Evolutionary conservation across 2,797 vertebrate species (phyloP), one percentile per base, ranked within the genome.

Genomic region (Leptodactylus fallax): DNA sequence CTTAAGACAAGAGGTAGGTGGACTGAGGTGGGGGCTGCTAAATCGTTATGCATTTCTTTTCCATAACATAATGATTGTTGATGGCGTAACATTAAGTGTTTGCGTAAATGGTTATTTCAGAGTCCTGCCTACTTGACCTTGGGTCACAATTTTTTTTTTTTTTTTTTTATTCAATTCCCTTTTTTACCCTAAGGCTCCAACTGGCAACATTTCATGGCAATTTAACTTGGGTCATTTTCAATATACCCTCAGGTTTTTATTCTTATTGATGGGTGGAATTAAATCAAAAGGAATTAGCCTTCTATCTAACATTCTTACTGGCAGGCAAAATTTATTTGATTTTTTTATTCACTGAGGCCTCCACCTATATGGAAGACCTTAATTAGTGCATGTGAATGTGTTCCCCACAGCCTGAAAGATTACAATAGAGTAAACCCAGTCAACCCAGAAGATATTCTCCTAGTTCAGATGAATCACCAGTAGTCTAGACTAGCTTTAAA

Each of bases 11-110:
- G 86, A 87, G 51, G n/a, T 81, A 91, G 89, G 87, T 91, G 89
- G 89, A 92, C 92, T 90, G 79, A 78, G 86, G 82, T 61, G 81
- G 84, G 85, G 79, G 86, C 88, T 90, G 77, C 85, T 91, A 88
- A 91, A 91, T 87, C 88, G 88, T 87, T 86, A 90, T 89, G 84
- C 85, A 84, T 78, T 87, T 25, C 88, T 87, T 81, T 79, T 79
- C 87, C 85, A 49, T 47, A 79, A 82, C 87, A 87, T 90, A 81
- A 85, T 80, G 56, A 53, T 17, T 85, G 91, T 58, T 16, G 17
- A 19, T 83, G 77, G 76, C 87, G 87, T 63, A 79, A 87, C 90
- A 90, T 88, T 63, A 87, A 76, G 89, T 67, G 79, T 83, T 86
- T 77, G 72, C 1, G 69, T 12, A 61, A 21, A 78, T 21, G 78